Base-by-base conservation (phyloP, 2,797 vertebrate species). In the Sarcoramphus papa region DNA sequence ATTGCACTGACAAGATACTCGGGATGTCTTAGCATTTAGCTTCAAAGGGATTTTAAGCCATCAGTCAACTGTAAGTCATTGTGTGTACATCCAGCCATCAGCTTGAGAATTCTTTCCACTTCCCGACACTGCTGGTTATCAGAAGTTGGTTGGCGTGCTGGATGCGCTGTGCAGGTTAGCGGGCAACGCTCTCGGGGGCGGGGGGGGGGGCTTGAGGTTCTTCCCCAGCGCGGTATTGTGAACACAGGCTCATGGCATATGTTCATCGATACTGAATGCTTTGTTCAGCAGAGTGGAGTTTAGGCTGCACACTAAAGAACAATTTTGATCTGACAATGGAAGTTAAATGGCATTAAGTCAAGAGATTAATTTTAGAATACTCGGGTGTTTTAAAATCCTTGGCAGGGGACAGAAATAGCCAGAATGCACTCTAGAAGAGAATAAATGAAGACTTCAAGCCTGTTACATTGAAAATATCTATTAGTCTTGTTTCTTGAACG, bases 211-310 rank as follows among this genome's bases (percentile, higher is more conserved):
- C 40, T 8, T n/a, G 64, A 43, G 33, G 15, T 14, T 41, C 27
- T 63, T 63, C 45, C 22, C n/a, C 51, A 18, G 31, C 4, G 0
- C 31, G 1, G 69, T 10, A 6, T 13, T 5, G 2, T 13, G 37
- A 67, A 35, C 17, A 14, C 3, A 12, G 47, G 27, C 12, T 65
- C 1, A 0, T 0, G 24, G 8, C 2, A 0, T 19, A 3, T 18
- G 9, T 28, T 68, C 0, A 2, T 1, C 24, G 35, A 22, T 47
- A 12, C 14, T 4, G 47, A 86, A 53, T 13, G 14, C 75, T 75
- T 53, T 54, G 33, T 4, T 41, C 24, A 4, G 27, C 9, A 37
- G 17, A 40, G 4, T 15, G 22, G 41, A 35, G 60, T 48, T 79
- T 12, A 33, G 31, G 37, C n/a, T 80, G 37, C n/a, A 73, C 74